These are phyloP conservation scores for Lingula anatina DNA, from an alignment of 2,888 invertebrate species.

Conservation along the genomic window DNA sequence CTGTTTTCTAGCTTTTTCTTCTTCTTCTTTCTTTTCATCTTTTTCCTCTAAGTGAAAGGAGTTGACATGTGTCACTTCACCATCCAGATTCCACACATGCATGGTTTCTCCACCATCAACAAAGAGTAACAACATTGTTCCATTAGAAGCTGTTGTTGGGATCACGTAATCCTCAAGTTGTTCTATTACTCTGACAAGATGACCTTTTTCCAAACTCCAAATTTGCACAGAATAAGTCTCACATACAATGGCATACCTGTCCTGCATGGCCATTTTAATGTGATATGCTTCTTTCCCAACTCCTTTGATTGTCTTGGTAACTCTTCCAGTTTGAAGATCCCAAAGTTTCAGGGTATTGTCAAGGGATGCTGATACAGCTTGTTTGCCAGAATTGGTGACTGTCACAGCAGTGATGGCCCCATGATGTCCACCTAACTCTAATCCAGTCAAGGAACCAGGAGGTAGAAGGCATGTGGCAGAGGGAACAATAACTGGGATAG, in stretches of 20 bases:
- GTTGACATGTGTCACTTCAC: conserved; percentile 18
- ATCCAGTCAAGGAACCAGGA: conserved; percentile 41
- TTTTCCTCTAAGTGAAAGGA: conserved; percentile 21
- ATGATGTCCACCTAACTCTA: conserved; percentile 41
- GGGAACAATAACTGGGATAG: conserved; percentile 37
- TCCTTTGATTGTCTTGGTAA: conserved; percentile 29
- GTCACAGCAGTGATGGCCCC: conserved; percentile 41
- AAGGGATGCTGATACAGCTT: conserved; percentile 38
- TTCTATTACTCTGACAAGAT: conserved; percentile 22
- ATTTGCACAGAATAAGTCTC: conserved; percentile 31
- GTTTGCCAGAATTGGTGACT: conserved; percentile 33
- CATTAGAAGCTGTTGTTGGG: conserved; percentile 31
- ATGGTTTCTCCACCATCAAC: conserved; percentile 39
- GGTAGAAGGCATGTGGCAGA: conserved; percentile 40
- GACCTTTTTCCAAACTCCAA: conserved; percentile 30
- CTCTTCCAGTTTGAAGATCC: conserved; percentile 40
- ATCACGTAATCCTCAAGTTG: conserved; percentile 37
- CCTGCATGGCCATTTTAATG: conserved; percentile 24
- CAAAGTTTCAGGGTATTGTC: conserved; percentile 48
- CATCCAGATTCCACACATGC: conserved; percentile 31
- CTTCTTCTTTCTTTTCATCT: no score
- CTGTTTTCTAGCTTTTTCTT: no score
- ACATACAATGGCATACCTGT: conserved; percentile 32
- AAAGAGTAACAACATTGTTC: conserved; percentile 31
- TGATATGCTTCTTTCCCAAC: conserved; percentile 32